Conservation (phyloP, 2,888 invertebrate species). For the Pteria penguin region DNA sequence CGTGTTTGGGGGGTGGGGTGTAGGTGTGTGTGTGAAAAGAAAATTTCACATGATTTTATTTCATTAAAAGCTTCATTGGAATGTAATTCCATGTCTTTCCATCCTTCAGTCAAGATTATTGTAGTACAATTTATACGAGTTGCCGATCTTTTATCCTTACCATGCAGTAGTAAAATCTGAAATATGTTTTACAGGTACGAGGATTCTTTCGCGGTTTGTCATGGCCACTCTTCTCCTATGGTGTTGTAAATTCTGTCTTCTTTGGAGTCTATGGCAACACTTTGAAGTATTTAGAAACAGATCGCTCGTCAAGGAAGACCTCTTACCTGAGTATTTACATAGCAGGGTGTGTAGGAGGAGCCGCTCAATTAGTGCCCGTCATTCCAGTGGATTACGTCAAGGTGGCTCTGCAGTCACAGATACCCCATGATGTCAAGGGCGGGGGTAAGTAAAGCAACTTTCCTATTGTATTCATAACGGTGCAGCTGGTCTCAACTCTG, state of each 20-base stretch:
- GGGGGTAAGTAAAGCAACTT: background rate
- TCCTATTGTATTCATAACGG: no score
- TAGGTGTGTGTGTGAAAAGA: no score
- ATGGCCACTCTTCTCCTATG: conserved; percentile 93
- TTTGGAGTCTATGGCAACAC: conserved; percentile 95
- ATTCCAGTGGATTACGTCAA: conserved; percentile 95
- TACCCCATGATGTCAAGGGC: conserved; percentile 48
- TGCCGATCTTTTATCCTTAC: no score
- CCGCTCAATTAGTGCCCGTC: conserved; percentile 90
- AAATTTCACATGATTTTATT: no score
- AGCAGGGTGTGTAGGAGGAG: conserved; percentile 91
- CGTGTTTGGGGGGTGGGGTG: no score
- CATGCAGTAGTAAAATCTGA: no score
- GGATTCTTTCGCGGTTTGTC: conserved; percentile 92
- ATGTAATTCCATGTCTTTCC: no score
- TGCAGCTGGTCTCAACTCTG: no score
- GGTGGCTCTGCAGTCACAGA: conserved; percentile 89
- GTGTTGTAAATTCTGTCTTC: conserved; percentile 93
- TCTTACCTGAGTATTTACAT: conserved; percentile 74
- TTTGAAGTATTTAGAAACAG: conserved; percentile 56
- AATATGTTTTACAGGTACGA: conserved; percentile 81
- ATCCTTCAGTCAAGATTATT: no score
- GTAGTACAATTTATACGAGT: no score
- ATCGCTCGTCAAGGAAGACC: conserved; percentile 43
- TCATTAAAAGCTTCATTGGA: no score